Evolutionary conservation across 2,113 vertebrate genomes (phyloP), one percentile per base, ranked within the genome.

Genomic region (Mesitornis unicolor): DNA sequence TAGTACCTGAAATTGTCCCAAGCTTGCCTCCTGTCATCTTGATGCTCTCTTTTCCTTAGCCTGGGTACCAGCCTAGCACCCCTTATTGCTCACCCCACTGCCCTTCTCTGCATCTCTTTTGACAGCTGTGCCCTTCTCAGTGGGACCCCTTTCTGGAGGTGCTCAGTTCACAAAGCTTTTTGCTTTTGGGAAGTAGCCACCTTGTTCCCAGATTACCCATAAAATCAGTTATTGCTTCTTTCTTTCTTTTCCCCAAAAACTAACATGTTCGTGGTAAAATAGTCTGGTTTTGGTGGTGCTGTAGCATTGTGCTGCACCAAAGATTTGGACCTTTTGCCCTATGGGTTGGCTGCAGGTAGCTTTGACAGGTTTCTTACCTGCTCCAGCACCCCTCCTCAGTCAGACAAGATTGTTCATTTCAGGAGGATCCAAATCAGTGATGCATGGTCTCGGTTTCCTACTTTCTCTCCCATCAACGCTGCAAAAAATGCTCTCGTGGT

Each of bases 311-410:
- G 36, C 61, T 75, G 9, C 54, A 31, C 54, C 43, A 19, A 40
- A 13, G 50, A 65, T 92, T 69, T 56, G 64, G 35, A 48, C 65
- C 33, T 29, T 92, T 80, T 83, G 16, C 63, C 43, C 16, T 33
- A 28, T 42, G 20, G 31, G 15, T 61, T 85, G 42, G 28, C 43
- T 77, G 59, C 21, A 90, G 33, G 16, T 35, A 60, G 35, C 24
- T 87, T 78, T 68, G 36, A 40, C 20, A 42, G 71, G 25, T 65
- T 93, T 87, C 47, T 84, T 10, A 22, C 7, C 33, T 0, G 1
- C 53, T 31, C 43, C 40, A 16, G 13, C 54, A 35, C 28, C 0
- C 0, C 22, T 76, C 16, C 31, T 13, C 53, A 40, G 40, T 29
- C 13, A 50, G 43, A 65, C 18, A 67, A 78, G 57, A 43, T 31